Conservation (phyloP, 2,888 invertebrate species). For the Rhimphoctona megacephalus region DNA sequence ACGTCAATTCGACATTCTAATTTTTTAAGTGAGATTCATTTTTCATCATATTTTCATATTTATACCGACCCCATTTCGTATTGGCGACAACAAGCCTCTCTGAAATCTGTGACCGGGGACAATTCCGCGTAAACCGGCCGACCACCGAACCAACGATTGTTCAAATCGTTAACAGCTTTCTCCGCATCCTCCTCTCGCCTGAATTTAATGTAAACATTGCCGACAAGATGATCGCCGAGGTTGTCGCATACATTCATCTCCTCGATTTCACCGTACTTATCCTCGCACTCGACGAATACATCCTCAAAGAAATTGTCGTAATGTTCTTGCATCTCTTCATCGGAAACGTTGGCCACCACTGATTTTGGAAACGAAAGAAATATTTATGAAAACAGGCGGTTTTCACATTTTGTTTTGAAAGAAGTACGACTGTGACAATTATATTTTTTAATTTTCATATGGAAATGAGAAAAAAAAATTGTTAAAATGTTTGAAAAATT, state of each 20-base stretch:
- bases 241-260: constrained; percentile 99
- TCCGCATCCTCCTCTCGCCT: constrained; percentile 99
- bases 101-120: constrained; percentile 99
- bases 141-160: constrained; percentile 99
- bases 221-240: constrained; percentile 98
- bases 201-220: constrained; percentile 99
- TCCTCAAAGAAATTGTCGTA: constrained; percentile 99
- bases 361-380: constrained; percentile 69
- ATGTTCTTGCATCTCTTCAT: constrained; percentile 99
- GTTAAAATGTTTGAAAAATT: not conserved
- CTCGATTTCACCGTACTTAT: constrained; percentile 99
- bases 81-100: constrained; percentile 99
- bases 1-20: not conserved
- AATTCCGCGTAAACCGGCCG: constrained; percentile 99
- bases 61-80: constrained; percentile 96
- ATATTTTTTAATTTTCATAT: not conserved
- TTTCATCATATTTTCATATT: not conserved
- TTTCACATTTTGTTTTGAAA: not conserved
- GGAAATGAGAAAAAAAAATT: too few relatives aligned
- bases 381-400: not conserved
- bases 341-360: constrained; percentile 97
- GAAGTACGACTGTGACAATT: not conserved
- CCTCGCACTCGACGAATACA: constrained; percentile 99
- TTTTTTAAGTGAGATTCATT: not conserved
- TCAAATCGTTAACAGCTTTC: constrained; percentile 97